A percentile compares a stretch with the other conserved stretches of the same genome.
Evolutionary conservation across 2,888 invertebrate genomes (phyloP).

Genomic region (Rhagonycha lutea): DNA sequence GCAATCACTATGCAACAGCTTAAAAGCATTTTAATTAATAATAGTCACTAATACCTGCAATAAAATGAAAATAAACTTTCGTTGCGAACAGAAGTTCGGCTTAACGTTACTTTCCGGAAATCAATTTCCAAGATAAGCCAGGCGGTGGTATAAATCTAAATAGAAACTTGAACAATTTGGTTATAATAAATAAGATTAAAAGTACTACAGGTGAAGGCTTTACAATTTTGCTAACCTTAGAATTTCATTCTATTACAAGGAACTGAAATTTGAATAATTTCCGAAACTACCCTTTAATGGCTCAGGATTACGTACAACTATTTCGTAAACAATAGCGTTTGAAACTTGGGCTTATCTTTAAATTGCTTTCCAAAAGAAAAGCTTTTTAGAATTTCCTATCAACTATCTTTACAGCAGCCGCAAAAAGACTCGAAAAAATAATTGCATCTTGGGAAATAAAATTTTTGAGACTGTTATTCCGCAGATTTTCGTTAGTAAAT

Average conservation of each 20-base stretch:
- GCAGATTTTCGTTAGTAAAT: not conserved
- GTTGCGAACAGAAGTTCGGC: not conserved
- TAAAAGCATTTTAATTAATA: not conserved
- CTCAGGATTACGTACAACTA: not conserved
- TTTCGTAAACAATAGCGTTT: not conserved
- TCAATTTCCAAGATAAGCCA: not conserved
- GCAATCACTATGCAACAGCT: not conserved
- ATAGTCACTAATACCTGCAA: not conserved
- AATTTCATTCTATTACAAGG: not conserved
- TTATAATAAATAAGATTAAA: not conserved
- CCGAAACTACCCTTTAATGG: not conserved
- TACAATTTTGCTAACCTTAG: not conserved
- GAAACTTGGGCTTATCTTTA: not conserved
- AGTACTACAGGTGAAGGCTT: not conserved
- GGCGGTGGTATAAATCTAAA: not conserved
- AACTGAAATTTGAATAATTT: not conserved
- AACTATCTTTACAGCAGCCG: not conserved
- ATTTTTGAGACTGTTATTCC: not conserved
- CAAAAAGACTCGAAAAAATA: not conserved
- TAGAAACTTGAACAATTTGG: not conserved
- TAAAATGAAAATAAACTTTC: not conserved
- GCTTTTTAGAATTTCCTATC: not conserved
- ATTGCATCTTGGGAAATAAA: not conserved
- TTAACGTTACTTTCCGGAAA: not conserved
- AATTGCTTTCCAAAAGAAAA: not conserved